These are phyloP conservation scores for Sus cebifrons DNA, from an alignment of 2,797 vertebrate genomes.

Conservation along the genomic window DNA sequence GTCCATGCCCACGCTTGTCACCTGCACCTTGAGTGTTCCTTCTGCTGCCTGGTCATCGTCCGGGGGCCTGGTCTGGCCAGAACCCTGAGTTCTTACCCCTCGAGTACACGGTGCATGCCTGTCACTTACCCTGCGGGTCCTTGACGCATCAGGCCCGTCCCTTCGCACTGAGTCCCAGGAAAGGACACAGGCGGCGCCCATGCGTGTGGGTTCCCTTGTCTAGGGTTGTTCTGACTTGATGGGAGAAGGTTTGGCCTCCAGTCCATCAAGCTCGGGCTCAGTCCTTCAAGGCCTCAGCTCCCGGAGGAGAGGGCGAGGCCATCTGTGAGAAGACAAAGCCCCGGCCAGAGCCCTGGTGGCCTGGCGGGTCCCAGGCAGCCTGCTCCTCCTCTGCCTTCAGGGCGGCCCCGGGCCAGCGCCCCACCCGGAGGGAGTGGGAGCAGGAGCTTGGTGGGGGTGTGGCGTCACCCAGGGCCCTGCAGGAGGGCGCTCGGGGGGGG, in stretches of 20 bases:
- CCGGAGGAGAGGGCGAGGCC: not conserved
- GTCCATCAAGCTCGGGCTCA: not conserved
- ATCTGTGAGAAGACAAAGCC: not conserved
- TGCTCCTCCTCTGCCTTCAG: not conserved
- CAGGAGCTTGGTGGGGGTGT: not conserved
- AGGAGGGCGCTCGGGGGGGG: not conserved
- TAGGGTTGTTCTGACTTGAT: not conserved
- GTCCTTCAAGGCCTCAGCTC: not conserved
- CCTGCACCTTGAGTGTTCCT: not conserved
- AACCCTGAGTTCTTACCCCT: not conserved
- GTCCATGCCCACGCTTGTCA: not conserved
- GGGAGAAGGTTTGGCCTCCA: not conserved
- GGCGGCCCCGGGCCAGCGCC: rapidly evolving
- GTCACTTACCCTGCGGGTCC: rapidly evolving
- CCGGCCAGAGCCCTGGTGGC: not conserved
- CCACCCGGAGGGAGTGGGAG: too few species aligned
- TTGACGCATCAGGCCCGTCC: rapidly evolving
- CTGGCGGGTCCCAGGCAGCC: rapidly evolving
- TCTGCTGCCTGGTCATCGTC: too few species aligned
- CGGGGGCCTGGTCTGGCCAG: rapidly evolving
- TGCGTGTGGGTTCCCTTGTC: not conserved
- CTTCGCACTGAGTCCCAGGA: not conserved
- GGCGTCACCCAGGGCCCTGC: not conserved
- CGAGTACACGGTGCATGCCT: not conserved
- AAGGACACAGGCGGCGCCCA: not conserved